Conservation (phyloP, 2,888 invertebrate genomes). For the Ptychoptera contaminata region DNA sequence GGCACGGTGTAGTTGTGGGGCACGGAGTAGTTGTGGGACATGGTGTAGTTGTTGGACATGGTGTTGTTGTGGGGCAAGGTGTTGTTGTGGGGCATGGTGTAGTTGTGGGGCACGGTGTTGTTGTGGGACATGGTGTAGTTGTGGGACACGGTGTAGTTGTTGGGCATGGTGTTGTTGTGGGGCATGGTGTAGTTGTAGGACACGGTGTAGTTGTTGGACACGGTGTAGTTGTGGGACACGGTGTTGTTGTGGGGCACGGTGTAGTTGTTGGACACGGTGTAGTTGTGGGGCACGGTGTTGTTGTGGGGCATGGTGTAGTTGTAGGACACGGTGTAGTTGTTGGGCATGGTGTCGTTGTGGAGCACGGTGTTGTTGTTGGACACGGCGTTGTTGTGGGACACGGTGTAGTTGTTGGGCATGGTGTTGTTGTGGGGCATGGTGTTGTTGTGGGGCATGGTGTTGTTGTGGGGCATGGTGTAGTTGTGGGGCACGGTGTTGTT, state of each 20-base stretch:
- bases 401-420: background rate
- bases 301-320: background rate
- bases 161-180: background rate
- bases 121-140: background rate
- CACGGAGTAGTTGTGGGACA: slow-evolving; percentile 12
- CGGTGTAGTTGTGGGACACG: slow-evolving; percentile 18
- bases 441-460: slow-evolving; percentile 9
- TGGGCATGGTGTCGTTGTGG: slow-evolving; percentile 11
- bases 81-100: background rate
- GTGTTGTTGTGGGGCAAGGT: background rate
- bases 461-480: background rate
- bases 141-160: background rate
- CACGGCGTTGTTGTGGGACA: background rate
- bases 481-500: background rate
- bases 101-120: background rate
- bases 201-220: slow-evolving; percentile 6
- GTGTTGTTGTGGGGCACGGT: background rate
- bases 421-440: background rate
- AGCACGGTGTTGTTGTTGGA: background rate
- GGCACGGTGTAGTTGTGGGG: slow-evolving; percentile 1
- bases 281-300: too few species aligned
- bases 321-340: slow-evolving; percentile 6
- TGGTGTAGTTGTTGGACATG: background rate
- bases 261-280: background rate
- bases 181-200: background rate